These are phyloP conservation scores for Ovis canadensis DNA, from an alignment of 2,113 vertebrate species.

Conservation along the genomic window DNA sequence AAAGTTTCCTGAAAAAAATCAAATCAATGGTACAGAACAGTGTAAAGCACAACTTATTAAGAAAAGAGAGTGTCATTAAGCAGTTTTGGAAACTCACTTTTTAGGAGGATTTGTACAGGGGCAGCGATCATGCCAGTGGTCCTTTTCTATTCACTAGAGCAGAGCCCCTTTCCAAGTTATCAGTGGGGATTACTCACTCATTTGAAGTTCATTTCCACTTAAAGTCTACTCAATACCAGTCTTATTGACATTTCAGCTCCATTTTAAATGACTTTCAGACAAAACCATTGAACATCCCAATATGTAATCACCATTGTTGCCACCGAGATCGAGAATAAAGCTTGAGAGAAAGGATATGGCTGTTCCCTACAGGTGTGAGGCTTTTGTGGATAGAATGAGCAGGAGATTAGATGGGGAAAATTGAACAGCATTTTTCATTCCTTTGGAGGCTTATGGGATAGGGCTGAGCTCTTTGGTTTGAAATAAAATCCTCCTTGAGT, in stretches of 20 bases:
- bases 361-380: neutral
- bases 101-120: neutral
- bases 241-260: neutral
- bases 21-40: neutral
- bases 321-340: neutral
- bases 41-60: neutral
- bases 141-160: neutral
- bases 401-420: neutral
- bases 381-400: neutral
- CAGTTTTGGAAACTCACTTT: neutral
- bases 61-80: neutral
- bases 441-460: neutral
- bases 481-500: neutral
- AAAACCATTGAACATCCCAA: conserved; percentile 34
- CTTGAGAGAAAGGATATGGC: neutral
- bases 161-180: neutral
- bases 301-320: neutral
- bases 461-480: neutral
- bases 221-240: neutral
- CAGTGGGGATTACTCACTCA: neutral
- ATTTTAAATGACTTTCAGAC: conserved; percentile 30
- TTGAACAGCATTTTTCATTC: neutral
- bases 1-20: neutral
- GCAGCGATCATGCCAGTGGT: neutral
- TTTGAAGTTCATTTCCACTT: conserved; percentile 21